Conservation (phyloP, 2,888 invertebrate species). For the Lithophane ornitopus region DNA sequence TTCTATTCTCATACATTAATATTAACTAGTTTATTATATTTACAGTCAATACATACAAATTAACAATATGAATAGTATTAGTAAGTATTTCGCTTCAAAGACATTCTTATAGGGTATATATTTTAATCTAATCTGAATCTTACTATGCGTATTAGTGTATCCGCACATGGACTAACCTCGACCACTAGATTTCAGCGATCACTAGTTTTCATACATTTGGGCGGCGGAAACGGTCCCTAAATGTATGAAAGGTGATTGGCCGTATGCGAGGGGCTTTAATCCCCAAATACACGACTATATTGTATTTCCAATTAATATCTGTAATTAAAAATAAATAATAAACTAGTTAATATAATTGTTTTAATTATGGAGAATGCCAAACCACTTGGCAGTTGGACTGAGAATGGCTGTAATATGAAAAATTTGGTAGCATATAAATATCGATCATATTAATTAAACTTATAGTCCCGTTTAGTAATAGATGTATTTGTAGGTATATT, state of each 20-base stretch:
- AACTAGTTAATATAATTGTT: conserved; percentile 55
- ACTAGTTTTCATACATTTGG: background rate
- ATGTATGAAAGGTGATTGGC: background rate
- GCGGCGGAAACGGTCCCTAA: background rate
- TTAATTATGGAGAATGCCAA: conserved; percentile 72
- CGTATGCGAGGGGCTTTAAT: background rate
- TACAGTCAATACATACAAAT: background rate
- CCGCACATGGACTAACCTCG: background rate
- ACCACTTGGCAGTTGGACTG: conserved; percentile 79
- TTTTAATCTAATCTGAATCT: conserved; percentile 9
- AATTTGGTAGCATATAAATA: conserved; percentile 61
- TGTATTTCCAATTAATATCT: conserved; percentile 1
- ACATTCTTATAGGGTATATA: conserved; percentile 19
- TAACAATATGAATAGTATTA: background rate
- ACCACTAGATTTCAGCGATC: no score
- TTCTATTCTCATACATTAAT: conserved; percentile 59
- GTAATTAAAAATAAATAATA: conserved; percentile 38
- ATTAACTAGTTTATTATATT: conserved; percentile 58
- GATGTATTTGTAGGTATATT: conserved; percentile 70
- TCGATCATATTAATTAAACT: conserved; percentile 44
- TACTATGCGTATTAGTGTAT: background rate
- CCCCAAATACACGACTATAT: background rate
- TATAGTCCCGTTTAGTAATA: conserved; percentile 68
- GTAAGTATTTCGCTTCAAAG: conserved; percentile 12
- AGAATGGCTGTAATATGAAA: conserved; percentile 80